Base-by-base conservation (phyloP, 2,113 vertebrate species). In the Chascanopsetta lugubris region DNA sequence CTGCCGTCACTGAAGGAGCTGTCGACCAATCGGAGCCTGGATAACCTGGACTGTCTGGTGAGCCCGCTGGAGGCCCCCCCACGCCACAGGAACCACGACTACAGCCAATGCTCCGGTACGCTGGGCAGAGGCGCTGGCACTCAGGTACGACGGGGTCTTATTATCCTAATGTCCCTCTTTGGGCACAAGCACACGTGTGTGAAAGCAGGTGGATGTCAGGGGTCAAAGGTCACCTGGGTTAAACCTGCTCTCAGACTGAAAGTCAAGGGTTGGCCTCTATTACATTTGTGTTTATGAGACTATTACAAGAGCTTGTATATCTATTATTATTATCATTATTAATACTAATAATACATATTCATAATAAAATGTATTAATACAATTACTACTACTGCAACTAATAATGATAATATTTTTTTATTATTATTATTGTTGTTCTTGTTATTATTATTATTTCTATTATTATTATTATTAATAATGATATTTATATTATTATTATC, bases 41-140 rank as follows among this genome's bases (percentile, higher is more conserved):
- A 99, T 86, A 96, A 94, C 86, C 89, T 98, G 75, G 97, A 99
- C 87, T 98, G 95, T 55, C 92, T 99, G 1, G 95, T 97, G 80
- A 94, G 95, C 77, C 92, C 94, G 10, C 72, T 94, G 81, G 93
- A 95, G 72, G 93, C 93, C n/a, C 94, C 94, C 58, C 95, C 94
- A 73, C 93, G 90, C 0, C 92, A 93, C 87, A 96, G 96, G 94
- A 94, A 96, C 72, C 94, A 93, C 64, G 95, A 96, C 86, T 97
- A 95, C 88, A 95, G 93, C 80, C 95, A 94, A 50, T 90, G 94
- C 87, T 92, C 93, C 0, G 91, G 93, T 81, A 97, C 91, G 1
- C 71, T 94, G 64, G 89, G 91, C 69, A 89, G 91, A 79, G 77
- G 73, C 79, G 75, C 62, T 1, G 64, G 30, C 67, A 21, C 69